Evolutionary conservation across 2,888 invertebrate genomes (phyloP).

Genomic region (Euproctis similis): DNA sequence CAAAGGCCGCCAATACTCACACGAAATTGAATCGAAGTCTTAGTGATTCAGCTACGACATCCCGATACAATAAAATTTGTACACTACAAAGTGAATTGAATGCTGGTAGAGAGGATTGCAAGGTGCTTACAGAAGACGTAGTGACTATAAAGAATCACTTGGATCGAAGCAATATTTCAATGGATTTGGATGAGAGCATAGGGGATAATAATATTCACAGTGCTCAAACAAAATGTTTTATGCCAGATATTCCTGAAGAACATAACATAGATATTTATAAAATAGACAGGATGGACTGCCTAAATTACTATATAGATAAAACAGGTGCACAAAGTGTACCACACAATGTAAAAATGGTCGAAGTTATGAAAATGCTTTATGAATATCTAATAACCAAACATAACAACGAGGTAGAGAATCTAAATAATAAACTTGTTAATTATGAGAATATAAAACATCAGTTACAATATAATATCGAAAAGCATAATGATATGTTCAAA

Average conservation of each 20-base stretch:
- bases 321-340: conserved; percentile 35
- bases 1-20: conserved; percentile 23
- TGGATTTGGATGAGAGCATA: conserved; percentile 57
- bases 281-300: conserved; percentile 50
- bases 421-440: conserved; percentile 49
- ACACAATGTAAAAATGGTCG: conserved; percentile 44
- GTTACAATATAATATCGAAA: conserved; percentile 28
- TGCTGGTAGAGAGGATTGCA: conserved; percentile 60
- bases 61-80: conserved; percentile 54
- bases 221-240: conserved; percentile 29
- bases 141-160: conserved; percentile 61
- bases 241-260: conserved; percentile 42
- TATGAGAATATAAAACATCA: conserved; percentile 39
- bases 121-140: conserved; percentile 57
- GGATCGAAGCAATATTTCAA: conserved; percentile 46
- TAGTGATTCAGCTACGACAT: conserved; percentile 54
- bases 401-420: conserved; percentile 51
- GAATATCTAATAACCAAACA: conserved; percentile 43
- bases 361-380: conserved; percentile 56
- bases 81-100: conserved; percentile 58
- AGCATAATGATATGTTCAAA: conserved; percentile 29
- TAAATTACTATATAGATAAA: conserved; percentile 47
- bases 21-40: conserved; percentile 50
- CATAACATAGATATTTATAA: conserved; percentile 32
- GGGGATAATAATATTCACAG: conserved; percentile 34